Conservation (phyloP, 2,797 vertebrate genomes). For the Hylomyscus alleni region DNA sequence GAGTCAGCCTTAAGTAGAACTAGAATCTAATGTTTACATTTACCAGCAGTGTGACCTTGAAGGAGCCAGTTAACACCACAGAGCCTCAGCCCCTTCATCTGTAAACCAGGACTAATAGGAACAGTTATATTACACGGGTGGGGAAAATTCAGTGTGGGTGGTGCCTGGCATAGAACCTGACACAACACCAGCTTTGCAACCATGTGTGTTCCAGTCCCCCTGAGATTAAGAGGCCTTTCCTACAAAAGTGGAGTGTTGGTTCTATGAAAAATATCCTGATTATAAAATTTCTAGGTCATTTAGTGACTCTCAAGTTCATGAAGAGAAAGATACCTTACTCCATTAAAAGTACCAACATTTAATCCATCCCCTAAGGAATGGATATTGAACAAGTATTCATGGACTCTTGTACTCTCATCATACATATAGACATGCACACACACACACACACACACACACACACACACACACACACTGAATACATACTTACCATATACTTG, state of each 20-base stretch:
- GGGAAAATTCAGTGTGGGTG: slow-evolving; percentile 14
- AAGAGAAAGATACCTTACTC: slow-evolving; percentile 40
- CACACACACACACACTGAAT: not conserved
- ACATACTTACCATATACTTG: slow-evolving; percentile 37
- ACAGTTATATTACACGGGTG: slow-evolving; percentile 20
- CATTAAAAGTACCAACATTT: slow-evolving; percentile 26
- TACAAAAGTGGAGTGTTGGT: slow-evolving; percentile 21
- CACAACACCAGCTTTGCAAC: not conserved
- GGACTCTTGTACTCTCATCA: slow-evolving; percentile 30
- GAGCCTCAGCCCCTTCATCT: slow-evolving; percentile 33
- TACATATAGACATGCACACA: not conserved
- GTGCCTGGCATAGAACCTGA: not conserved
- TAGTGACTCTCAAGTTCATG: slow-evolving; percentile 25
- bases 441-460: not conserved
- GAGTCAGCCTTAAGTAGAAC: slow-evolving; percentile 3
- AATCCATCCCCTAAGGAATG: slow-evolving; percentile 46
- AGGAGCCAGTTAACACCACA: slow-evolving; percentile 4
- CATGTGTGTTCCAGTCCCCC: not conserved
- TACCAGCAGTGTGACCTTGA: slow-evolving; percentile 4
- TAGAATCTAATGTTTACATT: slow-evolving; percentile 1
- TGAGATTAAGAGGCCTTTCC: slow-evolving; percentile 12
- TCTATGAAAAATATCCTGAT: slow-evolving; percentile 62
- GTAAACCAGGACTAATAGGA: slow-evolving; percentile 18
- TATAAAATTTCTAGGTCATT: slow-evolving; percentile 49
- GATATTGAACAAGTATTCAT: slow-evolving; percentile 27